Evolutionary conservation across 1,140 invertebrate species (phyloP), one percentile per base, ranked within the genome.

Genomic region (Caligus rogercresseyi): DNA sequence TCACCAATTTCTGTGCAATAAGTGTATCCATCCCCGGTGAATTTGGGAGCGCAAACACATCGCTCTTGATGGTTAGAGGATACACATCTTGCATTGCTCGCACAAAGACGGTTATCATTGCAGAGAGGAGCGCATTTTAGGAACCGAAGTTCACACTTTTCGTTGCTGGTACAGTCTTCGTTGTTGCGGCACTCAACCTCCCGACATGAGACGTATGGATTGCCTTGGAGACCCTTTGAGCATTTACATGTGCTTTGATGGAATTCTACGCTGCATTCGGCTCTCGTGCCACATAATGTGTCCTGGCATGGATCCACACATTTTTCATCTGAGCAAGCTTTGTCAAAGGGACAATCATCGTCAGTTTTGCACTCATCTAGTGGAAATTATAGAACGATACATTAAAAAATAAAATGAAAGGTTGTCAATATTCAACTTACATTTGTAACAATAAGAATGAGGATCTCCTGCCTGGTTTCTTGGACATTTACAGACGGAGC

Each of bases 231-330:
- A 24, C 84, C 84, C 24, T 78, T 74, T 55, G 84, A 78, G 70
- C 86, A 89, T 72, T 83, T 83, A 70, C 89, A 92, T 65, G 88
- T 84, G 1, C 84, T 81, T 64, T 80, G 81, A 71, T 87, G 86
- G 67, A 88, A 86, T 15, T 82, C 83, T 68, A 89, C 89, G 70
- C 88, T 80, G 75, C 89, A 93, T 63, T 87, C 77, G 31, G 88
- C 87, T 71, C 90, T 83, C 65, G 78, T 77, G 65, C 82, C 84
- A 71, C 89, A 93, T 7, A 54, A 23, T 51, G 25, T 51, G n/a
- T 16, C 25, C 14, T 84, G 85, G 67, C 88, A 91, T 19, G 87
- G 88, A 73, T 82, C 81, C 73, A 83, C 81, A 72, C 87, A 90
- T 72, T 79, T 79, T 69, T 79, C 77, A 72, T 82, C 81, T 70